Evolutionary conservation across 2,113 vertebrate species (phyloP).

Genomic region (Dasyurus viverrinus): DNA sequence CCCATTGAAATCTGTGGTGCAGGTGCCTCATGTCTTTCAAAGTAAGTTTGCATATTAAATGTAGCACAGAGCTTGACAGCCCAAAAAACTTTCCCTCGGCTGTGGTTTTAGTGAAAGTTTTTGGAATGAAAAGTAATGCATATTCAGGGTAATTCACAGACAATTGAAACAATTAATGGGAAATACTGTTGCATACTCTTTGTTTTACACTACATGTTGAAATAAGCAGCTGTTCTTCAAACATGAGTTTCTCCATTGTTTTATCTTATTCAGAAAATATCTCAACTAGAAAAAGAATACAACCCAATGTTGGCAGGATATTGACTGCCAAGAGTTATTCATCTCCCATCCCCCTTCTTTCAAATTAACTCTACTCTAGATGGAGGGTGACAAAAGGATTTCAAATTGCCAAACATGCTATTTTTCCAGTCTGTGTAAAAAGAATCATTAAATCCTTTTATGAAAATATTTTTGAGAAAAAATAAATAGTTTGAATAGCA

Average conservation of each 20-base stretch:
- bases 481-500: not conserved
- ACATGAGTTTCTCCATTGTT: conserved; percentile 56
- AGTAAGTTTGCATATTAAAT: conserved; percentile 81
- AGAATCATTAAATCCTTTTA: not conserved
- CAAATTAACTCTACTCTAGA: conserved; percentile 47
- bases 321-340: not conserved
- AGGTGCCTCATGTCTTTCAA: conserved; percentile 80
- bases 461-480: conserved; percentile 26
- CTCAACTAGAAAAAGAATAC: conserved; percentile 14
- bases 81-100: conserved; percentile 67
- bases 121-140: conserved; percentile 55
- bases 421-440: conserved; percentile 29
- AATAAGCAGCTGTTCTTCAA: conserved; percentile 66
- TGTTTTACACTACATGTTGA: conserved; percentile 41
- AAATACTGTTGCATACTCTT: conserved; percentile 39
- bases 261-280: conserved; percentile 68
- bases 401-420: not conserved
- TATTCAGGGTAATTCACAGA: conserved; percentile 60
- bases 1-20: conserved; percentile 78
- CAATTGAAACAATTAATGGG: conserved; percentile 71
- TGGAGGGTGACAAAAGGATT: conserved; percentile 4
- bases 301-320: conserved; percentile 21
- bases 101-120: conserved; percentile 61
- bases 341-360: conserved; percentile 15
- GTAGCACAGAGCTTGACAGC: conserved; percentile 62